A percentile compares a stretch with the other conserved stretches of the same genome.
Evolutionary conservation across 1,140 invertebrate genomes (phyloP).

Genomic region (Cecropterus lyciades): DNA sequence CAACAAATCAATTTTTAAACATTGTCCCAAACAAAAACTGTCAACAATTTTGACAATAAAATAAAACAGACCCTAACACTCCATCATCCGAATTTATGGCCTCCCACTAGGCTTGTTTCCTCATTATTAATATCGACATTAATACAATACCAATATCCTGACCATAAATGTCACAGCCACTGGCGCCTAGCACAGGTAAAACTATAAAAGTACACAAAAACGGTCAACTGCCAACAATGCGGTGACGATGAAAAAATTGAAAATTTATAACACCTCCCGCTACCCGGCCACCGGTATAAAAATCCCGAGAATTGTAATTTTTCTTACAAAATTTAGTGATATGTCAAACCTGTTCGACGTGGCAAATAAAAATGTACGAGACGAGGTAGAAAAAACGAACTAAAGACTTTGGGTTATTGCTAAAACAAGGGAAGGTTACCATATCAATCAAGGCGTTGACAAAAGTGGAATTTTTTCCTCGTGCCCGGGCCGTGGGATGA

Average conservation of each 20-base stretch:
- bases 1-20: conserved; percentile 45
- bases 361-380: conserved; percentile 81
- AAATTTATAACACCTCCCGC: conserved; percentile 79
- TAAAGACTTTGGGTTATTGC: conserved; percentile 77
- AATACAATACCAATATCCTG: conserved; percentile 79
- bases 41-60: conserved; percentile 71
- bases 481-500: conserved; percentile 62
- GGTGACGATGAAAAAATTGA: conserved; percentile 67
- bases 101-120: conserved; percentile 61
- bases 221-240: conserved; percentile 64
- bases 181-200: conserved; percentile 81
- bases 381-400: conserved; percentile 62
- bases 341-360: conserved; percentile 81
- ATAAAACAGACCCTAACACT: conserved; percentile 54
- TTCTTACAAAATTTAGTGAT: conserved; percentile 83
- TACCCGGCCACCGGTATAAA: conserved; percentile 74
- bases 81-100: conserved; percentile 71
- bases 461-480: conserved; percentile 78
- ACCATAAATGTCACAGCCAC: conserved; percentile 77
- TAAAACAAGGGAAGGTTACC: conserved; percentile 83
- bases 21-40: conserved; percentile 55
- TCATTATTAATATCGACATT: conserved; percentile 81
- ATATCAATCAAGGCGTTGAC: conserved; percentile 84
- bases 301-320: conserved; percentile 77
- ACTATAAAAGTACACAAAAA: conserved; percentile 73